Evolutionary conservation across 2,113 vertebrate genomes (phyloP), one percentile per base, ranked within the genome.

Genomic region (Thymallus thymallus): DNA sequence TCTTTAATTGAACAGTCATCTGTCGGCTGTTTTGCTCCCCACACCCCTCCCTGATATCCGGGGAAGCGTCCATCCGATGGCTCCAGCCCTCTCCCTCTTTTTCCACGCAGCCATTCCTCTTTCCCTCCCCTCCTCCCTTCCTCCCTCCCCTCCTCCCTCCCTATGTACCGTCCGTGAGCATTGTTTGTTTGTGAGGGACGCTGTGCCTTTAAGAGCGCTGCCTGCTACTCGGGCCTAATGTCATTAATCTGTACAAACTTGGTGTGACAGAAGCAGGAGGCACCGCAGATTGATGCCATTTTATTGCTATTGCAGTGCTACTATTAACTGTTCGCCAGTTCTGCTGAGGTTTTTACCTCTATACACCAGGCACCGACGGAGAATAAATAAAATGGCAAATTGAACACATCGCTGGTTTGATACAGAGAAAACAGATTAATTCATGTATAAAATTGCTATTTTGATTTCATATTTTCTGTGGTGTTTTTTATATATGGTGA

Each of bases 201-300:
- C 87, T 80, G 92, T 86, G 90, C 90, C 92, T 94, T 93, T 94
- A 93, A 94, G 93, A 93, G 89, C 88, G 81, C 90, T 87, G 90
- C 88, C 90, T 90, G 91, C 92, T 84, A 91, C 91, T 92, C 80
- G 77, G 89, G 91, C 90, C 90, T 94, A 94, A 94, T 94, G 91
- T 93, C 93, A 93, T 94, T 93, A 94, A 91, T 93, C 90, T 92
- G 92, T 93, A 94, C 93, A 94, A 94, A 94, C 92, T 93, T 93
- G 91, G 90, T 94, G 92, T 94, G 93, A 94, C 93, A 93, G 92
- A 93, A 87, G 92, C 92, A 91, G 93, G 92, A 93, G 93, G 91
- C 91, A 87, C 89, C 83, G 88, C 90, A 94, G 93, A 93, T 93
- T 94, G 92, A 94, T 94, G 93, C 93, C 92, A 94, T 94, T 94